Percentiles rank a stretch among this genome's conserved stretches.
Conservation (phyloP, 2,888 invertebrate species). For the Kryphioiulus occultus region DNA sequence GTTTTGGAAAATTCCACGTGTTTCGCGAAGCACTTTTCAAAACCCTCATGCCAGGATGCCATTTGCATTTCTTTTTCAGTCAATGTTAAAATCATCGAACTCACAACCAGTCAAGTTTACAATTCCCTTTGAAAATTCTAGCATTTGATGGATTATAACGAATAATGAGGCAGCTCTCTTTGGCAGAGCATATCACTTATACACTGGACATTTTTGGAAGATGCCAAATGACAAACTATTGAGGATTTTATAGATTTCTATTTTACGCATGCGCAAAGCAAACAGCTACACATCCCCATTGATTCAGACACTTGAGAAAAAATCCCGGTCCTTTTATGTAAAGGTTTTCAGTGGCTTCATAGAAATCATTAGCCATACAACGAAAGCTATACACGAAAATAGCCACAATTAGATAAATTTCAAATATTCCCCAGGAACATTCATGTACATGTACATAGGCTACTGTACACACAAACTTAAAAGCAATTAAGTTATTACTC, state of each 20-base stretch:
- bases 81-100: background rate
- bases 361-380: background rate
- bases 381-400: too few species aligned
- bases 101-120: background rate
- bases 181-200: background rate
- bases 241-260: background rate
- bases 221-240: constrained; percentile 6
- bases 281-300: background rate
- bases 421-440: background rate
- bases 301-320: background rate
- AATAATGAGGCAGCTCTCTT: background rate
- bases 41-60: background rate
- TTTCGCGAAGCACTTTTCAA: background rate
- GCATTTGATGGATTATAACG: background rate
- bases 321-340: background rate
- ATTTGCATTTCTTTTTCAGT: background rate
- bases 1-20: background rate
- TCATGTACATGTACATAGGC: background rate
- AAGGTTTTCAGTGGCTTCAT: background rate
- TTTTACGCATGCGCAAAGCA: background rate
- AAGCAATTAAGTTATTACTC: background rate
- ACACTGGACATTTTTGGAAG: background rate
- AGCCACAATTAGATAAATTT: too few species aligned
- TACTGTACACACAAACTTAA: background rate
- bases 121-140: background rate